Percentiles rank a stretch among this genome's conserved stretches.
These are phyloP conservation scores for Passer montanus DNA, from an alignment of 2,113 vertebrate genomes.

Conservation along the genomic window DNA sequence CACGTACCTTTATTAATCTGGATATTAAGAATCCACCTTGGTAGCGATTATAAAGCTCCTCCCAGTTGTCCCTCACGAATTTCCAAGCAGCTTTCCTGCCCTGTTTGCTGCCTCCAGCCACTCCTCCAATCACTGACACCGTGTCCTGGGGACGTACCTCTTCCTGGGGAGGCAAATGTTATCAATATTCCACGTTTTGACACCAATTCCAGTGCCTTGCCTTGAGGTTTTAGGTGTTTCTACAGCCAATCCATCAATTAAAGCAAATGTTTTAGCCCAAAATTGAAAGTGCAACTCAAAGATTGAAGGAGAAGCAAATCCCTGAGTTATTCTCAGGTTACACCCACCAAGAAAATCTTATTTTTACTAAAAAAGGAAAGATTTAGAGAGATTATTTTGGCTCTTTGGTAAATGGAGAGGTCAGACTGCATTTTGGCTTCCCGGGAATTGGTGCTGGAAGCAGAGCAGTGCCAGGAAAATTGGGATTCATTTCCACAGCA, in stretches of 20 bases:
- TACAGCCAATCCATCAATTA: accelerated
- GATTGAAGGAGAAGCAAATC: not conserved
- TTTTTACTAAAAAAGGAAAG: not conserved
- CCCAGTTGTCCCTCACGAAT: constrained; percentile 97
- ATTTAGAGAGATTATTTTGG: not conserved
- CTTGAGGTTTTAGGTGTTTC: accelerated
- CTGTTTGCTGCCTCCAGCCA: constrained; percentile 94
- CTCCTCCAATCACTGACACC: constrained; percentile 94
- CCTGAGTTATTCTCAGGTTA: not conserved
- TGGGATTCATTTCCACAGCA: not conserved
- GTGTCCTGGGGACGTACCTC: constrained; percentile 98
- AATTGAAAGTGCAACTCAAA: not conserved
- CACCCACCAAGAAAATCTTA: not conserved
- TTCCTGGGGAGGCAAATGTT: constrained; percentile 74
- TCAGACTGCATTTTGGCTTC: not conserved
- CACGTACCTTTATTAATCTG: constrained; percentile 91
- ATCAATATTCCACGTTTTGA: not conserved
- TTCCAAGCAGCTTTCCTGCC: constrained; percentile 97
- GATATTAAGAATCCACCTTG: constrained; percentile 99
- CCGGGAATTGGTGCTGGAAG: not conserved
- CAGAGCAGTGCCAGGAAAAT: not conserved
- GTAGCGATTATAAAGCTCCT: constrained; percentile 96
- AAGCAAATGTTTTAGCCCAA: not conserved
- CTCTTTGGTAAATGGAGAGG: not conserved
- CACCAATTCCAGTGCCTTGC: accelerated